Conservation (phyloP, 2,797 vertebrate species). For the Poeciliopsis gracilis region DNA sequence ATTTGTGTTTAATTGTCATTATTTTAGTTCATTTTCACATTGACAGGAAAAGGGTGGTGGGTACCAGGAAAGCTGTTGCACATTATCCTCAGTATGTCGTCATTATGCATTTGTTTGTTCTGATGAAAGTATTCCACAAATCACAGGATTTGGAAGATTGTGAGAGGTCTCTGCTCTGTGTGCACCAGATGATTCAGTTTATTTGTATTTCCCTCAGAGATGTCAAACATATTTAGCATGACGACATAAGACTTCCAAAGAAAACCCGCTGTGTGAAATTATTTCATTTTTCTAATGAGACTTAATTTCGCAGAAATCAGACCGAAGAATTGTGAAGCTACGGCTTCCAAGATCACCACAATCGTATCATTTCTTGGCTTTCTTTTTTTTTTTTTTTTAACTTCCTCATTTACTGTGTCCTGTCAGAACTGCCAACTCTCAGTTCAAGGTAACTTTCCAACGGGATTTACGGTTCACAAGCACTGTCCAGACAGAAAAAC, state of each 20-base stretch:
- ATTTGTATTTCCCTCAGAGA: background rate
- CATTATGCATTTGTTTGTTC: no score
- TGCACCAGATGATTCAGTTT: background rate
- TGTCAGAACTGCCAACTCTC: background rate
- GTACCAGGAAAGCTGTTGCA: no score
- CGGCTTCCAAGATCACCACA: background rate
- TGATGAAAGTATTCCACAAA: no score
- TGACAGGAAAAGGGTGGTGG: no score
- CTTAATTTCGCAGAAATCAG: background rate
- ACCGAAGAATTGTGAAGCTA: background rate
- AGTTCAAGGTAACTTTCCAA: background rate
- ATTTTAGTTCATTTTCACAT: no score
- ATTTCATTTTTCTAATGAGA: background rate
- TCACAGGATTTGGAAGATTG: no score
- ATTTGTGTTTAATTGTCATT: no score
- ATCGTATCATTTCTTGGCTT: background rate
- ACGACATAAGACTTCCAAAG: background rate
- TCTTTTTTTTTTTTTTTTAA: background rate
- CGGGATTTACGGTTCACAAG: background rate
- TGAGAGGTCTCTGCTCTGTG: no score
- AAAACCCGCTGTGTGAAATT: background rate
- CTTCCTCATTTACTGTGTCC: background rate
- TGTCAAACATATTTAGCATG: background rate
- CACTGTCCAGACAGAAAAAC: conserved; percentile 1
- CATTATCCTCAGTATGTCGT: no score